phyloP scores from a whole-genome alignment of 2,113 vertebrate genomes.

The Pyxicephalus adspersus region DNA sequence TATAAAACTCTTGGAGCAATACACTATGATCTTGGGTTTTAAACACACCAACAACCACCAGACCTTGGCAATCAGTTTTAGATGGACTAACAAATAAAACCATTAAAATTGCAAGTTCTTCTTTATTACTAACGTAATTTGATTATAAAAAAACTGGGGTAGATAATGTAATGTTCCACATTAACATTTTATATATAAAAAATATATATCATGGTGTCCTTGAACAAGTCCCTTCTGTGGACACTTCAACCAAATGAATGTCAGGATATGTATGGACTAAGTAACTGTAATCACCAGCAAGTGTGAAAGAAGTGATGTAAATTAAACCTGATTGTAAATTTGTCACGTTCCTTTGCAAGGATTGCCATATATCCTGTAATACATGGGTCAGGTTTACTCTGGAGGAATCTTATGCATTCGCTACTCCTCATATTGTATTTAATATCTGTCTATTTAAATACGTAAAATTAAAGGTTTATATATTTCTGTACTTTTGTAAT shows the following conservation, averaged over 20 bases:
- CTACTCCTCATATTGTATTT: conserved; percentile 33
- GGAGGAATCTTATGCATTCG: neutral
- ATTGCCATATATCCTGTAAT: neutral
- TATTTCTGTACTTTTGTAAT: conserved; percentile 25
- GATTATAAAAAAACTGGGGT: too few relatives aligned
- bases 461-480: conserved; percentile 37
- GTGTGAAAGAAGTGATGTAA: too few relatives aligned
- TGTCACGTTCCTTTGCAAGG: neutral
- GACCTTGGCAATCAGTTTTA: too few relatives aligned
- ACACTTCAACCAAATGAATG: neutral
- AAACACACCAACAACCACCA: too few relatives aligned
- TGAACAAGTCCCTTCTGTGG: neutral
- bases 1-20: too few relatives aligned
- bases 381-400: neutral
- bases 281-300: neutral
- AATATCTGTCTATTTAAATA: conserved; percentile 51
- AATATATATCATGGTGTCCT: neutral
- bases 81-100: too few relatives aligned
- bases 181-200: too few relatives aligned
- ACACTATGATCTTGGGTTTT: too few relatives aligned
- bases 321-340: neutral
- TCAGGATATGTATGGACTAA: neutral
- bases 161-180: too few relatives aligned
- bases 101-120: too few relatives aligned
- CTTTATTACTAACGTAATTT: too few relatives aligned